Conservation (phyloP, 1,140 invertebrate genomes). For the Zaprionus lachaisei region DNA sequence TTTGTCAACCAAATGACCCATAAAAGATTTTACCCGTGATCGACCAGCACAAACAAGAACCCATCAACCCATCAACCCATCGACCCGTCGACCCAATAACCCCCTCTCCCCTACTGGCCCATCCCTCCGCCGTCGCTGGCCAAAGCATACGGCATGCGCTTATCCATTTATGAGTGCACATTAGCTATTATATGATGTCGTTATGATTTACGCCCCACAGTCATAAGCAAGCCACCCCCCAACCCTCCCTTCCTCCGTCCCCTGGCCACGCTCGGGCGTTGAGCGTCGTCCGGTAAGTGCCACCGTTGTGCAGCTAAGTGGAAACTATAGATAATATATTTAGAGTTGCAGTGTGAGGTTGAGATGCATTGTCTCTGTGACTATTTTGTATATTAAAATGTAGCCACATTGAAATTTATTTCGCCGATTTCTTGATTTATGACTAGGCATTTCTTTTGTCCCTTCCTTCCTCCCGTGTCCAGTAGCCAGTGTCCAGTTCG, state of each 20-base stretch:
- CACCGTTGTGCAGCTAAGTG: slow-evolving; percentile 75
- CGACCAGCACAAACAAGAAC: neutral
- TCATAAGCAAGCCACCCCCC: neutral
- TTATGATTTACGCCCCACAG: slow-evolving; percentile 71
- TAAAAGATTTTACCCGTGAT: slow-evolving; percentile 45
- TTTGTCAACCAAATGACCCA: slow-evolving; percentile 66
- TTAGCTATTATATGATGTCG: slow-evolving; percentile 57
- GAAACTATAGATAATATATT: slow-evolving; percentile 84
- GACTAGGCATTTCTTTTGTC: slow-evolving; percentile 62
- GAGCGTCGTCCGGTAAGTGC: slow-evolving; percentile 75
- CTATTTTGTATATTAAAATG: slow-evolving; percentile 78
- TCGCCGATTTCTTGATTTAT: slow-evolving; percentile 74
- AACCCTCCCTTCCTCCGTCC: neutral
- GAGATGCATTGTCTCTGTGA: slow-evolving; percentile 44
- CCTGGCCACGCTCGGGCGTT: neutral
- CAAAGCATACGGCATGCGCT: slow-evolving; percentile 52
- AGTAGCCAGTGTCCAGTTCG: neutral
- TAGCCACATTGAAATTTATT: slow-evolving; percentile 73
- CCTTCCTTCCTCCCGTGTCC: neutral
- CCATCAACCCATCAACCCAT: neutral
- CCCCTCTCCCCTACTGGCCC: neutral
- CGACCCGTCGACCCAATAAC: neutral
- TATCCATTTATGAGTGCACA: slow-evolving; percentile 81
- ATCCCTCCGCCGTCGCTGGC: neutral
- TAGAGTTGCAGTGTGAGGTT: slow-evolving; percentile 65